A percentile compares a stretch with the other conserved stretches of the same genome.
phyloP scores from a whole-genome alignment of 2,888 invertebrate species.

The Luperina testacea region DNA sequence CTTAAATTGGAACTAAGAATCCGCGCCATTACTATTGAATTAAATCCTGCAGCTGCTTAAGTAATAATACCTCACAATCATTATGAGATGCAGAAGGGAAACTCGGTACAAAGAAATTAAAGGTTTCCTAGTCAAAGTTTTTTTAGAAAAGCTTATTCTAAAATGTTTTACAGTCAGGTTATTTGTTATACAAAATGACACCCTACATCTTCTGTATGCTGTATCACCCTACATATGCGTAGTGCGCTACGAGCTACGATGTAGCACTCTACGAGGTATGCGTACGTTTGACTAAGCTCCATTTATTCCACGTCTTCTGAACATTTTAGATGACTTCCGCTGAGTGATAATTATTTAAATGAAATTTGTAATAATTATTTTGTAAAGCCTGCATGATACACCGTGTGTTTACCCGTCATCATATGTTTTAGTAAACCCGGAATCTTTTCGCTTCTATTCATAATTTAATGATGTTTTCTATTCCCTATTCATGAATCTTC shows the following conservation, averaged over 20 bases:
- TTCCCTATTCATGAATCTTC: neutral
- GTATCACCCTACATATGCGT: too few relatives aligned
- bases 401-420: neutral
- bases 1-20: slow-evolving; percentile 50
- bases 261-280: neutral
- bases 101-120: neutral
- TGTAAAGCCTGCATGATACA: neutral
- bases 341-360: neutral
- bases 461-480: neutral
- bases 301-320: neutral
- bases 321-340: neutral
- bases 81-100: slow-evolving; percentile 11
- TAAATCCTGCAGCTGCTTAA: slow-evolving; percentile 50
- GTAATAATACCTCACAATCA: slow-evolving; percentile 22
- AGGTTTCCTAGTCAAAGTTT: neutral
- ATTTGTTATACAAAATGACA: too few relatives aligned
- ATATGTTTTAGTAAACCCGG: neutral
- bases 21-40: slow-evolving; percentile 47
- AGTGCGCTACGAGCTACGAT: slow-evolving; percentile 2
- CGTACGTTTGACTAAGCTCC: neutral
- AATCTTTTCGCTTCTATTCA: neutral
- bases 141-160: too few relatives aligned
- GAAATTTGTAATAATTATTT: neutral
- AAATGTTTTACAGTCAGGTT: too few relatives aligned
- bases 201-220: too few relatives aligned